Conservation (phyloP, 2,797 vertebrate species). For the Harpagifer antarcticus region DNA sequence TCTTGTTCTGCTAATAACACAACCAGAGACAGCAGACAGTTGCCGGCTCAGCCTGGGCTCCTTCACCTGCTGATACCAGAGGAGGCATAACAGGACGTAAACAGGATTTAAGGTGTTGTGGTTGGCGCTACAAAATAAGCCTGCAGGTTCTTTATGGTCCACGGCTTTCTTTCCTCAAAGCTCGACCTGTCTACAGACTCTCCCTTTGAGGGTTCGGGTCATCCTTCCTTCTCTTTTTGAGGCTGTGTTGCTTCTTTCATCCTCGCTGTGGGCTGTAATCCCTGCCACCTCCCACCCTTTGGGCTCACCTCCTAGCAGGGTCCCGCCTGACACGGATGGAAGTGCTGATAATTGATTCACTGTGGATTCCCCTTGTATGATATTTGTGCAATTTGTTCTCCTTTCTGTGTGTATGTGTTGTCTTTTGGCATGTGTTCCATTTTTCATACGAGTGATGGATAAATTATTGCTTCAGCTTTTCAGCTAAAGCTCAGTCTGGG, state of each 20-base stretch:
- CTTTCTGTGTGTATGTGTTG: constrained; percentile 25
- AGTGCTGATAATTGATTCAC: constrained; percentile 70
- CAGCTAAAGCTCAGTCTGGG: constrained; percentile 43
- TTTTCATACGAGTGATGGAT: constrained; percentile 49
- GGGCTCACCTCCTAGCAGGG: constrained; percentile 42
- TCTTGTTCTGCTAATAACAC: constrained; percentile 35
- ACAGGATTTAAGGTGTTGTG: constrained; percentile 2
- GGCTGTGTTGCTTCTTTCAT: constrained; percentile 23
- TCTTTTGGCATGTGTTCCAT: constrained; percentile 43
- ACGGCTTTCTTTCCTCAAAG: constrained; percentile 22
- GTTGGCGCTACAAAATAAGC: constrained; percentile 23
- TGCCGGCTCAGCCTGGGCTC: constrained; percentile 22
- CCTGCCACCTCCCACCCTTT: constrained; percentile 46
- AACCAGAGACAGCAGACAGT: constrained; percentile 43
- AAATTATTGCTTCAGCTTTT: constrained; percentile 54
- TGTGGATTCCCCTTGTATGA: constrained; percentile 57
- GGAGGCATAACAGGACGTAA: constrained; percentile 18
- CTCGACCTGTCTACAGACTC: constrained; percentile 27
- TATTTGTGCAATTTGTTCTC: constrained; percentile 44
- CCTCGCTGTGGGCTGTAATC: constrained; percentile 44
- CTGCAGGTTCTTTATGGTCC: constrained; percentile 24
- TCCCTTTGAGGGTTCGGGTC: constrained; percentile 29
- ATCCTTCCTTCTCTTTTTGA: constrained; percentile 28
- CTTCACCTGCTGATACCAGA: constrained; percentile 32
- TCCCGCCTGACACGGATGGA: constrained; percentile 39